These are phyloP conservation scores for Megaceryle torquata DNA, from an alignment of 2,113 vertebrate species.

Conservation along the genomic window DNA sequence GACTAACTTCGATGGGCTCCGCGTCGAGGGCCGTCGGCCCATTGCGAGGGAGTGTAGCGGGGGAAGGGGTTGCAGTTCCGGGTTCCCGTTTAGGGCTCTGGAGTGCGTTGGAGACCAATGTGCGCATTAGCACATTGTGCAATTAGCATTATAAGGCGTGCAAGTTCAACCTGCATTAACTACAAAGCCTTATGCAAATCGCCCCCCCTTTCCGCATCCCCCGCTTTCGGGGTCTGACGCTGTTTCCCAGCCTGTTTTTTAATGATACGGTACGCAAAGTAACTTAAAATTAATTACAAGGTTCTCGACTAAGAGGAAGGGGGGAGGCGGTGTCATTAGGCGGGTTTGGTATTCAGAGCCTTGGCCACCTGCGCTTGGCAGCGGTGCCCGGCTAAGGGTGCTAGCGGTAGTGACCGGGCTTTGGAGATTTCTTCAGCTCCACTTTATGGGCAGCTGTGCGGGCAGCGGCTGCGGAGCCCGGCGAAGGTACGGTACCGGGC, in stretches of 20 bases:
- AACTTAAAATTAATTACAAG: slow-evolving; percentile 76
- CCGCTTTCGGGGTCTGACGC: background rate
- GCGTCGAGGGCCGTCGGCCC: background rate
- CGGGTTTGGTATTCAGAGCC: slow-evolving; percentile 34
- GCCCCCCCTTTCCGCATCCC: background rate
- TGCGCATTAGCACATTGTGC: slow-evolving; percentile 41
- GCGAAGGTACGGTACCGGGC: background rate
- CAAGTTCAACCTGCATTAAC: slow-evolving; percentile 28
- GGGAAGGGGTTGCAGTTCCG: background rate
- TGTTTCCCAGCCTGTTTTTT: slow-evolving; percentile 50
- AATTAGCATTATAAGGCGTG: slow-evolving; percentile 63
- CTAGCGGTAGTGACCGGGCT: background rate
- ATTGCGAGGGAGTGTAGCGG: accelerated
- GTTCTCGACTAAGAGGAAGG: slow-evolving; percentile 59
- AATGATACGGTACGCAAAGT: slow-evolving; percentile 56
- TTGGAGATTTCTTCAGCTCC: background rate
- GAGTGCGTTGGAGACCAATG: slow-evolving; percentile 17
- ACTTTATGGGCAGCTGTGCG: background rate
- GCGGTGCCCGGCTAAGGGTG: background rate
- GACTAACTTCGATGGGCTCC: background rate
- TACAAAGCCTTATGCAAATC: slow-evolving; percentile 78
- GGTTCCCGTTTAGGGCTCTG: background rate
- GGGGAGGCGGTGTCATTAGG: slow-evolving; percentile 49
- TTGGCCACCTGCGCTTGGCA: slow-evolving; percentile 75
- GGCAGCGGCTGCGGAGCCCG: background rate